Evolutionary conservation across 2,797 vertebrate genomes (phyloP).

Genomic region (Chaetodon trifasciatus): DNA sequence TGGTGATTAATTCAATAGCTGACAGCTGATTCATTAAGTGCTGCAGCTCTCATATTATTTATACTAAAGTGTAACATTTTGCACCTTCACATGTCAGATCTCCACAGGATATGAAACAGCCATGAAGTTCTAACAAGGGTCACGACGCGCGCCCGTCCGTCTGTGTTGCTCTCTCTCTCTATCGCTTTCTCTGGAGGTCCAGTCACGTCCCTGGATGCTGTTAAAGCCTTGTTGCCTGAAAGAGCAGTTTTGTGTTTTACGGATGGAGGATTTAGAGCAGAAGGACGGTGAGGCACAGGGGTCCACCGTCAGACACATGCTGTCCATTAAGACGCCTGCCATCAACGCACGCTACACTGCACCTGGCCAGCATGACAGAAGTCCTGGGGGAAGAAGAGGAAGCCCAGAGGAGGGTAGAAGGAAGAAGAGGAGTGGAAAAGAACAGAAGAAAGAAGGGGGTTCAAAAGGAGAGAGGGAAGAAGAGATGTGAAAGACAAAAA

Average conservation of each 20-base stretch:
- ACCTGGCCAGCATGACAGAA: constrained; percentile 50
- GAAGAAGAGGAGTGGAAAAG: constrained; percentile 13
- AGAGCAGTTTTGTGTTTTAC: constrained; percentile 78
- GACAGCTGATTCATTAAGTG: too few species aligned
- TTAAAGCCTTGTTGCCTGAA: constrained; percentile 61
- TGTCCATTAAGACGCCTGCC: constrained; percentile 71
- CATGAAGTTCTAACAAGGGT: constrained; percentile 11
- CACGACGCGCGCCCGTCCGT: neutral
- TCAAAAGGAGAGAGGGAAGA: neutral
- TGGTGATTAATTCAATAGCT: too few species aligned
- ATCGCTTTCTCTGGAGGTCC: constrained; percentile 25
- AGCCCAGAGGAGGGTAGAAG: neutral
- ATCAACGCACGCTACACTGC: constrained; percentile 65
- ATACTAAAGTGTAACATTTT: neutral
- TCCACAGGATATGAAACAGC: neutral
- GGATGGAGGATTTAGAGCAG: constrained; percentile 62
- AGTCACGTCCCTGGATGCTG: constrained; percentile 33
- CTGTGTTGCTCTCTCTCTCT: neutral
- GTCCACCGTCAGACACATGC: constrained; percentile 58
- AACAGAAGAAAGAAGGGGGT: neutral
- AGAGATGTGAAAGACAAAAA: neutral
- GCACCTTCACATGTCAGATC: neutral
- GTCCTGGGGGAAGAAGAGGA: constrained; percentile 35
- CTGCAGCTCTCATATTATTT: neutral
- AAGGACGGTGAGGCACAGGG: constrained; percentile 51